A percentile compares a stretch with the other conserved stretches of the same genome.
Conservation (phyloP, 2,113 vertebrate species). For the Ovibos moschatus region DNA sequence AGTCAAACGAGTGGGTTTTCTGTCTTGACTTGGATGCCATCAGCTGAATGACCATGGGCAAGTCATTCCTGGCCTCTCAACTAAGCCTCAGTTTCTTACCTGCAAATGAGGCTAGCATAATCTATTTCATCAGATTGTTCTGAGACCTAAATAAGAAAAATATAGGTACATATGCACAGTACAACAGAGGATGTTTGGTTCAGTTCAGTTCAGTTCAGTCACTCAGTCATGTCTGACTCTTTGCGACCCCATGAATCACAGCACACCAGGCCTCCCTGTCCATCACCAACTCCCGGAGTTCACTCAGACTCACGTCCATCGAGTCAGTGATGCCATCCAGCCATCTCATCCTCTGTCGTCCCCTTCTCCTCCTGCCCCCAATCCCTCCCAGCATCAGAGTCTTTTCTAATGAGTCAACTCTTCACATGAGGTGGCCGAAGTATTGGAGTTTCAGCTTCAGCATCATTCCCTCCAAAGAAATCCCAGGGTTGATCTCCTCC, state of each 20-base stretch:
- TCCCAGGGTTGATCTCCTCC: too few relatives aligned
- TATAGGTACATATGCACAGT: neutral
- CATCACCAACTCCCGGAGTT: too few relatives aligned
- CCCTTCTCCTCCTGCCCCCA: too few relatives aligned
- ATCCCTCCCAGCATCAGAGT: too few relatives aligned
- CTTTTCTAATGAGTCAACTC: too few relatives aligned
- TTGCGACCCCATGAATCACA: fast-evolving
- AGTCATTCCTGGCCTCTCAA: neutral
- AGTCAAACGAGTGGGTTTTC: neutral
- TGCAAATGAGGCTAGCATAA: neutral
- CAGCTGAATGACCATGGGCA: neutral
- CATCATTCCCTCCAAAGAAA: too few relatives aligned
- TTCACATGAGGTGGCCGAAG: too few relatives aligned
- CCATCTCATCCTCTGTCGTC: too few relatives aligned
- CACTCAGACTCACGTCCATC: fast-evolving
- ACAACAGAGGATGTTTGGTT: neutral
- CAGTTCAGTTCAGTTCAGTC: too few relatives aligned
- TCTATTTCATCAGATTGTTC: neutral
- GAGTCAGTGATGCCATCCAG: fast-evolving
- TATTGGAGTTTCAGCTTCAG: too few relatives aligned
- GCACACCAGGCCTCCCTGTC: too few relatives aligned
- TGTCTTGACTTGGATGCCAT: neutral
- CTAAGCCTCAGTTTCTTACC: neutral
- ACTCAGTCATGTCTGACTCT: fast-evolving
- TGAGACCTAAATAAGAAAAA: neutral